Evolutionary conservation across 2,888 invertebrate genomes (phyloP).

Genomic region (Drosophila stalkeri): DNA sequence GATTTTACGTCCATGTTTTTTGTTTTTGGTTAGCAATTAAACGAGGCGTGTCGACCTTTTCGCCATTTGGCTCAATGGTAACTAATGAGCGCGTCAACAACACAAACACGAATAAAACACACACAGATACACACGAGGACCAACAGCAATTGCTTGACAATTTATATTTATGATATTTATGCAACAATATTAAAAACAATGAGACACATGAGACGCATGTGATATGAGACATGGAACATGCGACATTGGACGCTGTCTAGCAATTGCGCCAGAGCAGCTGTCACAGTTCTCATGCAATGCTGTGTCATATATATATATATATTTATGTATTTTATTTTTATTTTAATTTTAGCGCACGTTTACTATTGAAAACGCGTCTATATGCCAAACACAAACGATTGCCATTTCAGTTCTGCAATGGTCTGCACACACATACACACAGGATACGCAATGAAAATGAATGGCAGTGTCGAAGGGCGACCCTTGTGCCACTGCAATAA

Average conservation of each 20-base stretch:
- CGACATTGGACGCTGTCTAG: slow-evolving; percentile 4
- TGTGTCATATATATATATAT: slow-evolving; percentile 23
- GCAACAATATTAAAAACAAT: slow-evolving; percentile 11
- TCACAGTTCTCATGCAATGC: slow-evolving; percentile 25
- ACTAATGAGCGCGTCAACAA: slow-evolving; percentile 41
- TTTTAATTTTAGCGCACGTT: slow-evolving; percentile 25
- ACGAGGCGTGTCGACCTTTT: slow-evolving; percentile 42
- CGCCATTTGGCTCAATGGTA: slow-evolving; percentile 29
- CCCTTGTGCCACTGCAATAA: slow-evolving; percentile 19
- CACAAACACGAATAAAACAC: not conserved
- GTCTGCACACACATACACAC: not conserved
- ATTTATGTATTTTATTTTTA: slow-evolving; percentile 9
- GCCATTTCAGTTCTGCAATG: slow-evolving; percentile 24
- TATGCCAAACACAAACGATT: slow-evolving; percentile 15
- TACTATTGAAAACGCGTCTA: slow-evolving; percentile 4
- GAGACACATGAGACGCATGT: not conserved
- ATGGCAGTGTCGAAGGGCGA: not conserved
- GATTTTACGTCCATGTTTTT: not conserved
- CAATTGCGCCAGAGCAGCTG: slow-evolving; percentile 10
- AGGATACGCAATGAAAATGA: slow-evolving; percentile 14
- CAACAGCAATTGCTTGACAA: not conserved
- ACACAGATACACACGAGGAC: not conserved
- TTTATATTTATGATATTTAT: slow-evolving; percentile 18
- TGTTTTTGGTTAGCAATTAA: slow-evolving; percentile 16
- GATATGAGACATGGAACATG: not conserved